phyloP scores from a whole-genome alignment of 2,888 invertebrate species.

The Campoplex nolae region DNA sequence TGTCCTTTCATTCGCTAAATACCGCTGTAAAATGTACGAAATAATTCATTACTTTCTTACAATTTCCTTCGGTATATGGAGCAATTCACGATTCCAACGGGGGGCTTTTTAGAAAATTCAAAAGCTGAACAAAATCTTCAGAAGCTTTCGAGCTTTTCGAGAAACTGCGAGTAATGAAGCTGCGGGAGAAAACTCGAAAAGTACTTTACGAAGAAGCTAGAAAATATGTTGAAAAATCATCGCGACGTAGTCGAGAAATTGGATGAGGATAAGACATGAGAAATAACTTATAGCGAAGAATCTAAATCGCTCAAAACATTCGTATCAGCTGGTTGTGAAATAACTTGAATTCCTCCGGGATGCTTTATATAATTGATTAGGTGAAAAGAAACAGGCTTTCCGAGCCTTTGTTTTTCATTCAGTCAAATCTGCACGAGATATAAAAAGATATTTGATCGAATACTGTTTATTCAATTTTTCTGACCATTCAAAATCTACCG shows the following conservation, averaged over 20 bases:
- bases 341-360: neutral
- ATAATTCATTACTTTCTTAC: constrained; percentile 2
- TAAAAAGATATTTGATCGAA: too few relatives aligned
- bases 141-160: constrained; percentile 12
- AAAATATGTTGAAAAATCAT: neutral
- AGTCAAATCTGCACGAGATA: neutral
- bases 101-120: constrained; percentile 38
- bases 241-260: neutral
- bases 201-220: constrained; percentile 14
- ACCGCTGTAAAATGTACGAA: neutral
- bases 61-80: neutral
- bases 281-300: neutral
- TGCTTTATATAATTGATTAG: neutral
- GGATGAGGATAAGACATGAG: neutral
- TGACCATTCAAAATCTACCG: too few relatives aligned
- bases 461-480: too few relatives aligned
- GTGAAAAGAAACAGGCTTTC: neutral
- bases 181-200: neutral
- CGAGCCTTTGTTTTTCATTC: neutral
- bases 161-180: constrained; percentile 40
- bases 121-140: constrained; percentile 48
- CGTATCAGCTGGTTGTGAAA: neutral
- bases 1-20: constrained; percentile 25
- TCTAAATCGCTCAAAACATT: neutral
- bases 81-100: constrained; percentile 15